phyloP scores from a whole-genome alignment of 23 tunicate species.

The Aplidium turbinatum region DNA sequence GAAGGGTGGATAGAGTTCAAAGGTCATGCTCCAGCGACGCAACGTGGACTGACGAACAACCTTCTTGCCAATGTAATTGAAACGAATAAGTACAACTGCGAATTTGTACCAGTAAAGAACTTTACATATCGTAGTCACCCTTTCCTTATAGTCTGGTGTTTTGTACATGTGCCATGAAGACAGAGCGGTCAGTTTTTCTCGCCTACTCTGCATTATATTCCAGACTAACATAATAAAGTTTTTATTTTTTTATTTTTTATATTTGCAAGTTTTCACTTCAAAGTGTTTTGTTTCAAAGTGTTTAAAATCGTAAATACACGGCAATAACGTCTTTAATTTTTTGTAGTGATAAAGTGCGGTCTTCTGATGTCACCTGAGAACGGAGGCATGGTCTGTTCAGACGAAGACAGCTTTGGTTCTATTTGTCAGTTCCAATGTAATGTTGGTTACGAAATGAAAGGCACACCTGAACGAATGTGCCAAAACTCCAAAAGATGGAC shows the following conservation, averaged over 20 bases:
- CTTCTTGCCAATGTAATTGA: slow-evolving; percentile 44
- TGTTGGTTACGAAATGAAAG: slow-evolving; percentile 59
- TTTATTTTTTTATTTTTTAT: too few relatives aligned
- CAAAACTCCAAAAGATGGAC: slow-evolving; percentile 71
- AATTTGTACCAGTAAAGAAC: too few relatives aligned
- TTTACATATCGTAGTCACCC: too few relatives aligned
- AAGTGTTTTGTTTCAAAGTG: too few relatives aligned
- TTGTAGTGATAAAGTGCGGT: slow-evolving; percentile 78
- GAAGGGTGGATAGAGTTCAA: slow-evolving; percentile 16
- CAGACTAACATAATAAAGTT: too few relatives aligned
- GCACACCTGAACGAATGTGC: slow-evolving; percentile 60
- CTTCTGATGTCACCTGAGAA: slow-evolving; percentile 39
- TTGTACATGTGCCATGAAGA: too few relatives aligned
- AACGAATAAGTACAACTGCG: too few relatives aligned
- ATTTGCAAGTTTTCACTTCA: too few relatives aligned
- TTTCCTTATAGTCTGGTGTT: too few relatives aligned
- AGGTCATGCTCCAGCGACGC: slow-evolving; percentile 44
- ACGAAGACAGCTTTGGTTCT: slow-evolving; percentile 66
- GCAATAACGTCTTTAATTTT: neutral
- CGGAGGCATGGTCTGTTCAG: slow-evolving; percentile 60
- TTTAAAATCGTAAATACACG: too few relatives aligned
- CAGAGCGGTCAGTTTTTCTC: too few relatives aligned
- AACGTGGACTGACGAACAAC: slow-evolving; percentile 43
- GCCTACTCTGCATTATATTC: too few relatives aligned
- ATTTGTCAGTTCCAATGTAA: slow-evolving; percentile 72